Conservation (phyloP, 2,113 vertebrate species). For the Eptesicus fuscus region DNA sequence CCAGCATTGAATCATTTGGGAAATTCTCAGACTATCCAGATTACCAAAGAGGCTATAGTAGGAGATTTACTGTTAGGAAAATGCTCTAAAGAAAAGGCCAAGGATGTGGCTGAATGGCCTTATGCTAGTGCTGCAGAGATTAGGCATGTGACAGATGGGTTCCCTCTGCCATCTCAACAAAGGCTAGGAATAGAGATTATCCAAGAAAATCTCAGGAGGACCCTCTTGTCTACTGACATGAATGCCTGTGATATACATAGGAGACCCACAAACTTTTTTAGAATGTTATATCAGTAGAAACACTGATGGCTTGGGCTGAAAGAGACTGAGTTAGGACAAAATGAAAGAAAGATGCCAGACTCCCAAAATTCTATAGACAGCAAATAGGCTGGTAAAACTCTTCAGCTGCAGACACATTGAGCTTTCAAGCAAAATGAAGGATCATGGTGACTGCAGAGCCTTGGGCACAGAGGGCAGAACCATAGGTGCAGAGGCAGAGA, state of each 20-base stretch:
- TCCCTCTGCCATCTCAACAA: not conserved
- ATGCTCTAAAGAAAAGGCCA: not conserved
- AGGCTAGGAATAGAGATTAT: not conserved
- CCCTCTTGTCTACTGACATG: not conserved
- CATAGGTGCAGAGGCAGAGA: not conserved
- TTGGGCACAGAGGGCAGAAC: not conserved
- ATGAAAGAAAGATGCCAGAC: not conserved
- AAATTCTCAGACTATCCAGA: not conserved
- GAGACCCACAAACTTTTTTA: not conserved
- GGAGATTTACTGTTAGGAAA: not conserved
- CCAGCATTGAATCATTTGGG: not conserved
- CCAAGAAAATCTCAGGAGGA: not conserved
- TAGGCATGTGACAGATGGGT: not conserved
- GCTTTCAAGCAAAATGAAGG: not conserved
- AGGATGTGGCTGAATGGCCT: not conserved
- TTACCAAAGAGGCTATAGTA: not conserved
- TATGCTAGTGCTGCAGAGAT: not conserved
- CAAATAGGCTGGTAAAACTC: not conserved
- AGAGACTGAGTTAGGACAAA: not conserved
- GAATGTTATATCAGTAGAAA: not conserved
- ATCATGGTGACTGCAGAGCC: not conserved
- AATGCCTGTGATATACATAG: not conserved
- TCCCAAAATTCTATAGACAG: not conserved
- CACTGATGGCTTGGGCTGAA: not conserved
- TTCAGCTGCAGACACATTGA: not conserved